Evolutionary conservation across 2,888 invertebrate genomes (phyloP).

Genomic region (Blastobasis lacticolella): DNA sequence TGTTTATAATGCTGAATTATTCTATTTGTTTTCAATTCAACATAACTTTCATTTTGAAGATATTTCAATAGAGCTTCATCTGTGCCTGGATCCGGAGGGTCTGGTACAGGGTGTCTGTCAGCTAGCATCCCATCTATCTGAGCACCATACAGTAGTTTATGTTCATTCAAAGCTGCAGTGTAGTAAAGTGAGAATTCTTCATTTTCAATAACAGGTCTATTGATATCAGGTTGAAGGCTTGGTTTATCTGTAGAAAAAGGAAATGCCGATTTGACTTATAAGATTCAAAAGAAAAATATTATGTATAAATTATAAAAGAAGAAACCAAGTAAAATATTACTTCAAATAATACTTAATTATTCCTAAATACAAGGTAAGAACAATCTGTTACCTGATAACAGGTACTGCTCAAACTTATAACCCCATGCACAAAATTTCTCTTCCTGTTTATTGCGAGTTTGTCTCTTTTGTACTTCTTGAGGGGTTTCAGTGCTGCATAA

Average conservation of each 20-base stretch:
- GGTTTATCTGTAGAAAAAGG: conserved; percentile 24
- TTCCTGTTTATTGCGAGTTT: conserved; percentile 13
- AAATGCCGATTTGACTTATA: conserved; percentile 11
- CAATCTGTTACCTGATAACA: conserved; percentile 23
- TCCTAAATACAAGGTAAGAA: background rate
- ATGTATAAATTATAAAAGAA: background rate
- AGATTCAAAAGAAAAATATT: conserved; percentile 16
- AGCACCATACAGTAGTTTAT: conserved; percentile 31
- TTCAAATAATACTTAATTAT: no score
- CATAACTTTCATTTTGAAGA: conserved; percentile 21
- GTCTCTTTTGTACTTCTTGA: conserved; percentile 13
- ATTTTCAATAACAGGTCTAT: conserved; percentile 32
- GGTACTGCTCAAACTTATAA: conserved; percentile 22
- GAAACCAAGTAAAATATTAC: background rate
- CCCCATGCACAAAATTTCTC: conserved; percentile 18
- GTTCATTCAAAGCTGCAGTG: conserved; percentile 18
- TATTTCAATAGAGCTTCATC: conserved; percentile 22
- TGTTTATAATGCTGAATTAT: conserved; percentile 21
- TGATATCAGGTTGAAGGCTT: conserved; percentile 16
- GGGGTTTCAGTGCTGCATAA: conserved; percentile 23
- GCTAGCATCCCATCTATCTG: conserved; percentile 34
- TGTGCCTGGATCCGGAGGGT: conserved; percentile 16
- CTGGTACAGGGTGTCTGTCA: conserved; percentile 3
- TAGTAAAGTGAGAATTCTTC: conserved; percentile 32
- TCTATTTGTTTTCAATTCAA: conserved; percentile 31